Conservation (phyloP, 2,888 invertebrate genomes). For the Nemapogon koenigi region DNA sequence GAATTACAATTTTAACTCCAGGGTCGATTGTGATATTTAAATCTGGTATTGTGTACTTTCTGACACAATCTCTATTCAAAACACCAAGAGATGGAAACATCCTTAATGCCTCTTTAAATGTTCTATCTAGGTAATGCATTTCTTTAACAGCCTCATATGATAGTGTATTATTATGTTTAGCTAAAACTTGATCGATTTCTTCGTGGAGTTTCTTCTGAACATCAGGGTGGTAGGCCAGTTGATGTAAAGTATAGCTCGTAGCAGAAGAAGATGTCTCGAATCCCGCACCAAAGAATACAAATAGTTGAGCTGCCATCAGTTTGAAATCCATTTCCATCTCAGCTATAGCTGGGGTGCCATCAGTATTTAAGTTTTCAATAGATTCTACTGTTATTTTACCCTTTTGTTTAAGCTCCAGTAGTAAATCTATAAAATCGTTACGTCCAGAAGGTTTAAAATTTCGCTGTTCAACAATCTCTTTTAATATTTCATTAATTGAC, state of each 20-base stretch:
- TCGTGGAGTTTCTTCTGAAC: conserved; percentile 23
- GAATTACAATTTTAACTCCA: conserved; percentile 14
- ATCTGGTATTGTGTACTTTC: conserved; percentile 15
- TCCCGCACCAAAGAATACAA: conserved; percentile 21
- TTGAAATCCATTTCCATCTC: conserved; percentile 9
- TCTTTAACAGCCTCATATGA: conserved; percentile 16
- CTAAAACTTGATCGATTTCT: conserved; percentile 22
- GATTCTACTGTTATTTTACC: conserved; percentile 1
- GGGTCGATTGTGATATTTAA: conserved; percentile 13
- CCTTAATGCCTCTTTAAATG: conserved; percentile 20
- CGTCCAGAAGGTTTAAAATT: conserved; percentile 22
- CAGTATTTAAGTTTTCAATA: conserved; percentile 8
- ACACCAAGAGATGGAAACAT: conserved; percentile 17
- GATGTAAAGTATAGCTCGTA: conserved; percentile 22
- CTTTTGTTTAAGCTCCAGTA: not conserved
- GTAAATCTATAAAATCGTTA: conserved; percentile 14
- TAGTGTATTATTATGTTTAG: conserved; percentile 15
- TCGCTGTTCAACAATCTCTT: conserved; percentile 10
- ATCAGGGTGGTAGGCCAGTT: conserved; percentile 24
- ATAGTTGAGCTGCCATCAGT: conserved; percentile 20
- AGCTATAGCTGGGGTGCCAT: not conserved
- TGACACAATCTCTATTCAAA: conserved; percentile 15
- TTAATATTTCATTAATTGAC: conserved; percentile 22
- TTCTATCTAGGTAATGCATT: conserved; percentile 16
- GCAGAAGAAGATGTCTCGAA: conserved; percentile 19